phyloP scores from a whole-genome alignment of 2,888 invertebrate species.

The Phyto melanocephala region DNA sequence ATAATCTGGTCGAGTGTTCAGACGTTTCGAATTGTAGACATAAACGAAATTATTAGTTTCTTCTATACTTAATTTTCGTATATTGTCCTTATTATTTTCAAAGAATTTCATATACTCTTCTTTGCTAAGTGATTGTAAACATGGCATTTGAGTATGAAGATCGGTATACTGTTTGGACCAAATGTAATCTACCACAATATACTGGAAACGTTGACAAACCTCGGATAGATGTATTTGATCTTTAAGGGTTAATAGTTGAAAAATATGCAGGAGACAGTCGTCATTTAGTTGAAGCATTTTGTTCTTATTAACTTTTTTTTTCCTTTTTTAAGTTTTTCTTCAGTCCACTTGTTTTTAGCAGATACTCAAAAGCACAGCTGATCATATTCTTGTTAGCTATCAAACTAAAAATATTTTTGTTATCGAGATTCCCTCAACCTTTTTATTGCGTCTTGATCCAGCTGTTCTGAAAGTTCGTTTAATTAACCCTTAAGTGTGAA shows the following conservation, averaged over 20 bases:
- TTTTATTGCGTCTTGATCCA: not conserved
- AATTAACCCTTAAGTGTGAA: not conserved
- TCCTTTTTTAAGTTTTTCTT: not conserved
- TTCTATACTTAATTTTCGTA: constrained; percentile 41
- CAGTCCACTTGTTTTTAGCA: too few species aligned
- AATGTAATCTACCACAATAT: constrained; percentile 51
- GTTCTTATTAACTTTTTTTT: constrained; percentile 22
- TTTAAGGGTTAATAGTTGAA: constrained; percentile 45
- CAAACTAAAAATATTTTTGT: too few species aligned
- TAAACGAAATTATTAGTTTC: constrained; percentile 45
- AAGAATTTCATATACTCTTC: constrained; percentile 59
- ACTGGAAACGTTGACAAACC: constrained; percentile 54
- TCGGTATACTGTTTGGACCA: constrained; percentile 57
- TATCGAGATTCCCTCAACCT: too few species aligned
- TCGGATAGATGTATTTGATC: constrained; percentile 59
- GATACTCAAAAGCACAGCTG: too few species aligned
- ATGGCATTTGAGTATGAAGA: constrained; percentile 31
- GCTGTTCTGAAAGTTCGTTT: too few species aligned
- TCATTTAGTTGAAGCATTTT: constrained; percentile 49
- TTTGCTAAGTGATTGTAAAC: constrained; percentile 33
- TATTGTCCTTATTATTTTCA: constrained; percentile 41
- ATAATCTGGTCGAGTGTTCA: constrained; percentile 43
- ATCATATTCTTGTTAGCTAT: not conserved
- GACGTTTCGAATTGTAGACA: constrained; percentile 48
- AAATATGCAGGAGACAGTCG: constrained; percentile 61